Conservation (phyloP, 1,140 invertebrate species). For the Monomorium pharaonis region DNA sequence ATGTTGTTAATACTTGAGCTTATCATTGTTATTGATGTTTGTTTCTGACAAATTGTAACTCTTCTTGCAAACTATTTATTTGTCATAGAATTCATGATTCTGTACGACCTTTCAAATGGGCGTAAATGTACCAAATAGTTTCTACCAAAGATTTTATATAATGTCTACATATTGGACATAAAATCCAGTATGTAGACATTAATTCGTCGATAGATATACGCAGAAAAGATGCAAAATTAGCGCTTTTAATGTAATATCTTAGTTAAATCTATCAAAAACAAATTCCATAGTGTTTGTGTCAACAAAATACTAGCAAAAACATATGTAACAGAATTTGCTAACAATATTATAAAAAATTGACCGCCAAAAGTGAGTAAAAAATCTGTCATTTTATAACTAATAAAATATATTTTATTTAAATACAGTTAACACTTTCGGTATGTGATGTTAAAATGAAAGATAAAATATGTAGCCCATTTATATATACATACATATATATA, state of each 20-base stretch:
- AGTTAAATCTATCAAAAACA: background rate
- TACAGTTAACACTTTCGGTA: background rate
- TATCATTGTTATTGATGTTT: constrained; percentile 82
- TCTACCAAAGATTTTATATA: constrained; percentile 73
- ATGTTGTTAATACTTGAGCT: constrained; percentile 80
- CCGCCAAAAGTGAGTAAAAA: background rate
- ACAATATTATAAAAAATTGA: background rate
- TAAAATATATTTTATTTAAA: background rate
- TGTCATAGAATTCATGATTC: constrained; percentile 71
- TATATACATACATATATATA: too few species aligned
- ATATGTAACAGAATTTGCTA: background rate
- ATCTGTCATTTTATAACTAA: background rate
- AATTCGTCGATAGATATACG: constrained; percentile 36
- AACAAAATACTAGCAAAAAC: background rate
- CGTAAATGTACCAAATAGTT: constrained; percentile 72
- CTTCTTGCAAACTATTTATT: constrained; percentile 74
- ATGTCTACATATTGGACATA: too few species aligned
- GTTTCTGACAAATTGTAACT: constrained; percentile 75
- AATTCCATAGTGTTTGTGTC: background rate
- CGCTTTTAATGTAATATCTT: constrained; percentile 24
- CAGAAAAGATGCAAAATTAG: constrained; percentile 15
- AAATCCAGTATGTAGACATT: constrained; percentile 24
- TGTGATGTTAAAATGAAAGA: too few species aligned
- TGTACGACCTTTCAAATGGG: constrained; percentile 74
- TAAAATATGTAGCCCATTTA: too few species aligned